Evolutionary conservation across 2,888 invertebrate genomes (phyloP).

Genomic region (Hetaerina titia): DNA sequence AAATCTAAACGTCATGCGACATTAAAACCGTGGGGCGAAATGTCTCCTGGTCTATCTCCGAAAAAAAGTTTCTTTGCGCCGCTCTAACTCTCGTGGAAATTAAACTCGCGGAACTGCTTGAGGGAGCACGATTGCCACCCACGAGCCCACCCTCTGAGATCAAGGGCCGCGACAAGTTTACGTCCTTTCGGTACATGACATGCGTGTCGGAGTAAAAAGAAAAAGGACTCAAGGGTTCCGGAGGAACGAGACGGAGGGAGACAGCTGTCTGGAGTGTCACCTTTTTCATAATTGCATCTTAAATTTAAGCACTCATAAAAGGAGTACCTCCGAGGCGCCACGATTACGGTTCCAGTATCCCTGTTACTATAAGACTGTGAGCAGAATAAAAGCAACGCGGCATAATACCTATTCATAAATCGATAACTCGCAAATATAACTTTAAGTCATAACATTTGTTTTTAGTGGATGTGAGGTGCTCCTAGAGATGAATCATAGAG

Average conservation of each 20-base stretch:
- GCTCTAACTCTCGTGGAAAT: not conserved
- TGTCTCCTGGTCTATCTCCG: not conserved
- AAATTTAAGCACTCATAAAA: not conserved
- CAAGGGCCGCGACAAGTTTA: not conserved
- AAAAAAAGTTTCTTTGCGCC: not conserved
- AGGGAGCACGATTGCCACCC: not conserved
- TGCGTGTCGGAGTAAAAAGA: not conserved
- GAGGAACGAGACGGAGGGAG: not conserved
- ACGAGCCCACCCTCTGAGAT: not conserved
- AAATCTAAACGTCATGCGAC: no score
- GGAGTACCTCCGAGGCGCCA: not conserved
- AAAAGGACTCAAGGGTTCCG: not conserved
- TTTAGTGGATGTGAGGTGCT: no score
- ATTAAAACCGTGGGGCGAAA: not conserved
- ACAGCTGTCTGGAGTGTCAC: not conserved
- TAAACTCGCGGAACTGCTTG: not conserved
- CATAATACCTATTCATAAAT: no score
- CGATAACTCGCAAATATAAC: no score
- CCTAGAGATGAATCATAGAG: not conserved
- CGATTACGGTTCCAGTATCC: not conserved
- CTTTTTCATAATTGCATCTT: conserved; percentile 4
- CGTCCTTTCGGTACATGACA: not conserved
- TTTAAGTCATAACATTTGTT: no score
- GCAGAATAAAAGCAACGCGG: no score
- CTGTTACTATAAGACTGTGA: no score